A percentile compares a stretch with the other conserved stretches of the same genome.
Evolutionary conservation across 2,113 vertebrate genomes (phyloP).

Genomic region (Onychostruthus taczanowskii): DNA sequence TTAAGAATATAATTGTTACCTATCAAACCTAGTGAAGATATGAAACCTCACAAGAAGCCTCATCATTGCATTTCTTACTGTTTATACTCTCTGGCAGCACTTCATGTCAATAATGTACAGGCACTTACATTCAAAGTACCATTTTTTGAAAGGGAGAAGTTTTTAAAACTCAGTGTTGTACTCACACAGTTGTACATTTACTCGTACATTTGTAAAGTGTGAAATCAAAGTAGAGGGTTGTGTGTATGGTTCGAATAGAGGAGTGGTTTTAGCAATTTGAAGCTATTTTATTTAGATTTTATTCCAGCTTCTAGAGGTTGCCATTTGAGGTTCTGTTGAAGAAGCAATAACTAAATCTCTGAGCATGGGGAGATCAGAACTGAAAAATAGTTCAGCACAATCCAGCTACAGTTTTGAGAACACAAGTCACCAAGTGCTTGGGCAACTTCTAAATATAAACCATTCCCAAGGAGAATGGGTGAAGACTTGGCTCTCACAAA

Average conservation of each 20-base stretch:
- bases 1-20: slow-evolving; percentile 49
- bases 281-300: not conserved
- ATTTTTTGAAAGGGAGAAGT: not conserved
- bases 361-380: not conserved
- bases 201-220: not conserved
- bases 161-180: slow-evolving; percentile 30
- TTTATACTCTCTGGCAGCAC: slow-evolving; percentile 54
- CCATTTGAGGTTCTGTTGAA: not conserved
- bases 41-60: slow-evolving; percentile 22
- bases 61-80: slow-evolving; percentile 36
- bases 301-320: not conserved
- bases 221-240: slow-evolving; percentile 21
- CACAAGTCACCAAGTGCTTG: not conserved
- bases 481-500: not conserved
- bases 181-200: not conserved
- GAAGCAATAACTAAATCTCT: not conserved
- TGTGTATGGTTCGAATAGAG: not conserved
- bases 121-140: not conserved
- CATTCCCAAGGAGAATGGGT: not conserved
- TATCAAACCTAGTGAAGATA: slow-evolving; percentile 49
- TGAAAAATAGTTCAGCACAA: not conserved
- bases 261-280: not conserved
- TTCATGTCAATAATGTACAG: slow-evolving; percentile 50
- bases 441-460: not conserved
- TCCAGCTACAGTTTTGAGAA: not conserved